Evolutionary conservation across 2,888 invertebrate species (phyloP), one percentile per base, ranked within the genome.

Genomic region (Polylopha cassiicola): DNA sequence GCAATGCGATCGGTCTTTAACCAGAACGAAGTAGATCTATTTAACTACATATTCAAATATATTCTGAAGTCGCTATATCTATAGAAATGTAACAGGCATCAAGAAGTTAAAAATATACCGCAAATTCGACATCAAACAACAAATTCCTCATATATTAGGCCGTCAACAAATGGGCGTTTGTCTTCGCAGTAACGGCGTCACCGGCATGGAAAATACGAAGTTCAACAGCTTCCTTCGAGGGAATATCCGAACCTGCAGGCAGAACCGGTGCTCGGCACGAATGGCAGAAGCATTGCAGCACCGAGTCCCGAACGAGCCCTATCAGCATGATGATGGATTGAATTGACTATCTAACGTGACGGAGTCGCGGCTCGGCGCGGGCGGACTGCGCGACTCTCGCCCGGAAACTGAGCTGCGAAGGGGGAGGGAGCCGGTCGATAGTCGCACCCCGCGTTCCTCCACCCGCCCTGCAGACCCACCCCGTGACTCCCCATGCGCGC

Each of bases 281-380:
- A 87, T 95, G 94, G 88, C 95, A 95, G 89, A 95, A 95, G 88
- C 95, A 95, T 90, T 94, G 93, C 91, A 95, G 90, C 79, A 95
- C 94, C 77, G 95, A 95, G 84, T 95, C 94, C 84, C 94, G 92
- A 76, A 95, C 94, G 70, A 95, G 90, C 79, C 92, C 93, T 88
- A 95, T 94, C 89, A 95, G 87, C 95, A 95, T 95, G 76, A 64
- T 81, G 79, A 71, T 66, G 71, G 60, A 61, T 76, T 65, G 58
- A 77, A 74, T 81, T 71, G 69, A 74, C 84, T 84, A 78, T 79
- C 81, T 82, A 80, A 74, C 67, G 76, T 70, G 72, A 78, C 66
- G 63, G 74, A 79, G 77, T 75, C 81, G 68, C 79, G 74, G 65
- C 81, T 73, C 76, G 75, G 77, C 73, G 76, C 87, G 82, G 81